These are phyloP conservation scores for Aproaerema taeniolella DNA, from an alignment of 2,888 invertebrate genomes.

Conservation along the genomic window DNA sequence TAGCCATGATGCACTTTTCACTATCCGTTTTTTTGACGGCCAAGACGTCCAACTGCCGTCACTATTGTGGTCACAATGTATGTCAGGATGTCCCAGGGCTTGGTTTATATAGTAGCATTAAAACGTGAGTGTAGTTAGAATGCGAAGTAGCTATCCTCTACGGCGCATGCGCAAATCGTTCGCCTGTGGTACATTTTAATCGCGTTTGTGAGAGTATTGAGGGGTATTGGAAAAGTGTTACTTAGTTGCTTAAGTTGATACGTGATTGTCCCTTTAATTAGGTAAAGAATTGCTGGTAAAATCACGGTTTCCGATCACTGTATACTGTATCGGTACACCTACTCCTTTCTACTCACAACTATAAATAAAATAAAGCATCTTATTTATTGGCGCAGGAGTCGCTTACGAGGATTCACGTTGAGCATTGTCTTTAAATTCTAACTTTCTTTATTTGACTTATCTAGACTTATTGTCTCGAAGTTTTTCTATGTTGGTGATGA, in stretches of 20 bases:
- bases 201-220: constrained; percentile 43
- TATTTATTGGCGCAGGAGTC: no score
- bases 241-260: constrained; percentile 28
- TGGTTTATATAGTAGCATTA: constrained; percentile 77
- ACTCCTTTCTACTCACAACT: no score
- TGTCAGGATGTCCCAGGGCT: constrained; percentile 65
- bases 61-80: constrained; percentile 65
- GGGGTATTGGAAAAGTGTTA: constrained; percentile 60
- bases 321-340: no score
- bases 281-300: not conserved
- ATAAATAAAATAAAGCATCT: no score
- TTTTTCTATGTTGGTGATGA: no score
- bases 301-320: no score
- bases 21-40: constrained; percentile 45
- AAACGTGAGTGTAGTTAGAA: constrained; percentile 69
- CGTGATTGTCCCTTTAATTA: constrained; percentile 20
- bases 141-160: constrained; percentile 54
- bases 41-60: constrained; percentile 65
- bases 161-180: constrained; percentile 35
- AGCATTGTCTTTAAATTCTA: no score
- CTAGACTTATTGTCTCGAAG: no score
- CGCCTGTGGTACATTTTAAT: constrained; percentile 56
- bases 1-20: constrained; percentile 60
- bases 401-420: no score
- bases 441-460: no score